These are phyloP conservation scores for Morpho helenor DNA, from an alignment of 2,888 invertebrate genomes.

Conservation along the genomic window DNA sequence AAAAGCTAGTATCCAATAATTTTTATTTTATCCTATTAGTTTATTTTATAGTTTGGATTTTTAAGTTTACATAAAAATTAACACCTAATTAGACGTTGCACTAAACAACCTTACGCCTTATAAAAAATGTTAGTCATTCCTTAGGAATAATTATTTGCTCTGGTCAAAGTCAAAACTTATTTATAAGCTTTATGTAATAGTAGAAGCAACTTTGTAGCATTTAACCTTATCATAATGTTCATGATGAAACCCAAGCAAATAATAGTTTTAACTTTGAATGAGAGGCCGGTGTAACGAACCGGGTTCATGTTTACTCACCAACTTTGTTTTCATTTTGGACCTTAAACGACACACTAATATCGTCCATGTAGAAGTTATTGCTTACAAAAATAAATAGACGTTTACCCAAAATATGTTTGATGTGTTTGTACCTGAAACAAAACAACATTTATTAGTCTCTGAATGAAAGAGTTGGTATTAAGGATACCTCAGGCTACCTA, in stretches of 20 bases:
- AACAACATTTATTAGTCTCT: conserved; percentile 4
- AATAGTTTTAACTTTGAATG: conserved; percentile 23
- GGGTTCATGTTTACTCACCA: conserved; percentile 2
- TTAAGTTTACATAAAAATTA: no score
- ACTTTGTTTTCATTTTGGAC: conserved; percentile 9
- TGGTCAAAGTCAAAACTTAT: no score
- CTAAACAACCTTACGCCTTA: not conserved
- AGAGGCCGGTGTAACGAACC: conserved; percentile 30
- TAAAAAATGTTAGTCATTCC: not conserved
- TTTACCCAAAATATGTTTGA: not conserved
- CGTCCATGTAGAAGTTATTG: conserved; percentile 19
- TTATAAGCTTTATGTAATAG: no score
- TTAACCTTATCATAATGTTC: conserved; percentile 3
- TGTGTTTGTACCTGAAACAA: conserved; percentile 32
- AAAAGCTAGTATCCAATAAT: no score
- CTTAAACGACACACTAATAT: conserved; percentile 5
- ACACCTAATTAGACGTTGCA: no score
- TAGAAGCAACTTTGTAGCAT: not conserved
- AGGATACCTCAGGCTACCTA: no score
- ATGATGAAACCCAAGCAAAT: conserved; percentile 14
- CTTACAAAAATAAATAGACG: conserved; percentile 29
- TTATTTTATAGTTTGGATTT: no score
- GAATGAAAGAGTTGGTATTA: not conserved
- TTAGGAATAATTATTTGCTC: no score
- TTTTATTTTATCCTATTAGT: no score